phyloP scores from a whole-genome alignment of 2,888 invertebrate genomes.

The Caenorhabditis zanzibari region DNA sequence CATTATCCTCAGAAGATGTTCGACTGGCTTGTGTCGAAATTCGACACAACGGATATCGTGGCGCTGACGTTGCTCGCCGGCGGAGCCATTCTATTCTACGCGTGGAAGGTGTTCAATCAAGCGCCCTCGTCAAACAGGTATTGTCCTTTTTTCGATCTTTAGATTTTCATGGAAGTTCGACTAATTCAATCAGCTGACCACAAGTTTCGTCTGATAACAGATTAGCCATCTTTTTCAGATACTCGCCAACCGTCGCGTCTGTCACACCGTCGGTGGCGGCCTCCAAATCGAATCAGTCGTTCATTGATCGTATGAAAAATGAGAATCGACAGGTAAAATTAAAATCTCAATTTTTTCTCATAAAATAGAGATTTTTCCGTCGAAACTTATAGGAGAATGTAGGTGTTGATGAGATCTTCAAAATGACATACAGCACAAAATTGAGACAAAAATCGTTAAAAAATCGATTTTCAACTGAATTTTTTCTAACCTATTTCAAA shows the following conservation, averaged over 20 bases:
- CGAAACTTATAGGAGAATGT: no score
- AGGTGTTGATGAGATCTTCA: no score
- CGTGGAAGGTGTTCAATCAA: slow-evolving; percentile 58
- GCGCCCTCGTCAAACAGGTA: slow-evolving; percentile 37
- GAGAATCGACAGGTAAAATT: slow-evolving; percentile 80
- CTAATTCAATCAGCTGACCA: neutral
- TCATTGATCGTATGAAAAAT: slow-evolving; percentile 80
- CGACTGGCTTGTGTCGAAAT: slow-evolving; percentile 40
- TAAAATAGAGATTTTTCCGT: no score
- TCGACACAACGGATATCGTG: slow-evolving; percentile 65
- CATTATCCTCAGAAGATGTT: slow-evolving; percentile 28
- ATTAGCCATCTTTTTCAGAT: slow-evolving; percentile 45
- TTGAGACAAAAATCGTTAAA: no score
- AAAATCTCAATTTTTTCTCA: no score
- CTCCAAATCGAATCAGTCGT: slow-evolving; percentile 73
- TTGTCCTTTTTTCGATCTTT: no score
- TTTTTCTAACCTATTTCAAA: no score
- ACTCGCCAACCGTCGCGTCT: slow-evolving; percentile 69
- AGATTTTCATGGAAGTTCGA: no score
- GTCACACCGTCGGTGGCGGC: slow-evolving; percentile 57
- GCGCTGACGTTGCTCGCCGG: slow-evolving; percentile 56
- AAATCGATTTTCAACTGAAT: no score
- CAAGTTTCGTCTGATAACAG: neutral
- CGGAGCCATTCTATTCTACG: slow-evolving; percentile 50
- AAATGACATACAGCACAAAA: no score